Evolutionary conservation across 2,797 vertebrate species (phyloP).

Genomic region (Tragopan temminckii): DNA sequence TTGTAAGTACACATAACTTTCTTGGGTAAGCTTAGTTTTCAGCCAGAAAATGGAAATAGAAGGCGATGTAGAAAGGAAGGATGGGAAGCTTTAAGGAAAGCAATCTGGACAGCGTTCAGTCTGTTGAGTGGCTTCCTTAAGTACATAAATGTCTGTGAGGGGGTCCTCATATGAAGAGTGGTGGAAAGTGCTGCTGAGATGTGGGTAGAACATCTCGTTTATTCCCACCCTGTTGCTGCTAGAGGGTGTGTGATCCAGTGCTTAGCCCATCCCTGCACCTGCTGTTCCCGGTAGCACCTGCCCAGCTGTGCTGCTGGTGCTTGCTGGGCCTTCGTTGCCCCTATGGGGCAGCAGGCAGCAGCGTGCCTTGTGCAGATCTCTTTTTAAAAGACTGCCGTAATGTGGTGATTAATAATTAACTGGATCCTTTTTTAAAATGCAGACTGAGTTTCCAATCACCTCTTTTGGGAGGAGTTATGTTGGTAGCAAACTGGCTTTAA

Average conservation of each 20-base stretch:
- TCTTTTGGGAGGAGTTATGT: not conserved
- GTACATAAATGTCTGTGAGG: fast-evolving
- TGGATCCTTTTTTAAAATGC: not conserved
- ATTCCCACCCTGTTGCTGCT: fast-evolving
- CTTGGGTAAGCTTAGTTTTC: not conserved
- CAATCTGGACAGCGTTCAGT: fast-evolving
- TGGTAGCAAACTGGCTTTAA: not conserved
- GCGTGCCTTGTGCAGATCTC: fast-evolving
- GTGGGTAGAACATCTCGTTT: not conserved
- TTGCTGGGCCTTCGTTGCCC: not conserved
- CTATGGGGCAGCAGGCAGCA: not conserved
- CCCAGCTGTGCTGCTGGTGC: not conserved
- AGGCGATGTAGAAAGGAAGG: not conserved
- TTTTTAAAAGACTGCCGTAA: not conserved
- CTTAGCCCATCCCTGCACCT: not conserved
- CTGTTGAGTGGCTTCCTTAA: not conserved
- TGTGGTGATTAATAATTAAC: not conserved
- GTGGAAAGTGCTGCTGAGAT: fast-evolving
- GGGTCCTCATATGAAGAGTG: not conserved
- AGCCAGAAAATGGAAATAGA: not conserved
- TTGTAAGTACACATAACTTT: fast-evolving
- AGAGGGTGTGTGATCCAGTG: not conserved
- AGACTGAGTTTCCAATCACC: fast-evolving
- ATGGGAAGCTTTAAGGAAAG: not conserved
- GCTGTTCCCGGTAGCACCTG: too few relatives aligned